Conservation (phyloP, 1,140 invertebrate genomes). For the Lasaia peninsularis region DNA sequence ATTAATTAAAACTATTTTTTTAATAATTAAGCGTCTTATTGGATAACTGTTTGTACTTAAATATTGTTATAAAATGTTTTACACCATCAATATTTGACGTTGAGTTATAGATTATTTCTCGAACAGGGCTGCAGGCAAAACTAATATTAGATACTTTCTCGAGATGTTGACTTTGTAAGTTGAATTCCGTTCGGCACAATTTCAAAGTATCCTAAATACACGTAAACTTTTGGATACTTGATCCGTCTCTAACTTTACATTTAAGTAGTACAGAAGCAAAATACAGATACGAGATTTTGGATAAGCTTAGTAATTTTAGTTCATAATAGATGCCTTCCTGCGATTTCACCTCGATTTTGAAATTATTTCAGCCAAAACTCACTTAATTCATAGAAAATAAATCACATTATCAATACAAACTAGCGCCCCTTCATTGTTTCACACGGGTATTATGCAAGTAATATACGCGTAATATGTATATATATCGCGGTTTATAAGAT, state of each 20-base stretch:
- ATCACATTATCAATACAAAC: too few species aligned
- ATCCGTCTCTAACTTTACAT: background rate
- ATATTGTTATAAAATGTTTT: background rate
- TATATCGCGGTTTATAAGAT: too few species aligned
- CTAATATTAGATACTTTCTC: background rate
- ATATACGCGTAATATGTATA: too few species aligned
- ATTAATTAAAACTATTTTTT: too few species aligned
- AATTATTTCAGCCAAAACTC: too few species aligned
- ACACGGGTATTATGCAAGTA: too few species aligned
- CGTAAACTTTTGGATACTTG: background rate
- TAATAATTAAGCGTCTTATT: too few species aligned
- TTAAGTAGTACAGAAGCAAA: background rate
- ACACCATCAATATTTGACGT: background rate
- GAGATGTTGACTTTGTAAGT: conserved; percentile 3
- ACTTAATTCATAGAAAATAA: too few species aligned
- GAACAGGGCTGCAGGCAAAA: background rate
- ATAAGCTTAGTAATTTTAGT: background rate
- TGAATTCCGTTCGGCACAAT: conserved; percentile 1
- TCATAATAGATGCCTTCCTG: too few species aligned
- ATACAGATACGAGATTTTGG: background rate
- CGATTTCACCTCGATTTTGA: too few species aligned
- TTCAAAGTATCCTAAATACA: conserved; percentile 3
- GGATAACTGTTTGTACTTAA: too few species aligned
- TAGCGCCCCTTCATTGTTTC: too few species aligned
- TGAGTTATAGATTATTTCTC: background rate